Evolutionary conservation across 1,140 invertebrate genomes (phyloP), one percentile per base, ranked within the genome.

Genomic region (Dreissena polymorpha): DNA sequence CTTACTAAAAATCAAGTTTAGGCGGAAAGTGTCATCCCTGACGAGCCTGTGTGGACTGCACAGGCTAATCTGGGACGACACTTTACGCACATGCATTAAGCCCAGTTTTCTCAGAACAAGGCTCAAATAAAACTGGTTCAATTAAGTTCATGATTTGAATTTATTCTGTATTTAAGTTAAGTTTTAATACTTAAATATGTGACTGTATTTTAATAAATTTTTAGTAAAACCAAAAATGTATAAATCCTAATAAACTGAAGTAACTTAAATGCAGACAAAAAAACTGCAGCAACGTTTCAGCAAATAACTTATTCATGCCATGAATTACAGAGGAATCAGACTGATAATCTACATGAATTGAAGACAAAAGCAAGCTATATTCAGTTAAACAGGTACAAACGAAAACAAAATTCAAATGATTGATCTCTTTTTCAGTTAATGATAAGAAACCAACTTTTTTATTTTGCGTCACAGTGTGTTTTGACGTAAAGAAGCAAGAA

Each of bases 311-410:
- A 23, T 63, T 3, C 2, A 2, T 63, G 18, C 23, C 18, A 63
- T 63, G 60, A 63, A 2, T 63, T 63, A 63, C 2, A 10, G 18
- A 18, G 23, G 60, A 23, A 18, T 23, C 2, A 18, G 18, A 23
- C 6, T 63, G 60, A 63, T 63, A 3, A 5, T 2, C 60, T 23
- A 63, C 23, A n/a, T 23, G 10, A 5, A 23, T 63, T 2, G 18
- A 63, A 63, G 23, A n/a, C 18, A 67, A 67, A 67, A 21, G 23
- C 14, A 67, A 67, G 23, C 64, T 23, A 67, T 67, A 27, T 67
- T 67, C 3, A 0, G 23, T 13, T 1, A 29, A 67, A 67, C 23
- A 67, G 60, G 29, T 14, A 14, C 21, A 67, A 10, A 67, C 8
- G 3, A 63, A n/a, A 63, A 63, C 2, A 63, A 63, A 18, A 63